phyloP scores from a whole-genome alignment of 2,113 vertebrate species.

The Rattus norvegicus region DNA sequence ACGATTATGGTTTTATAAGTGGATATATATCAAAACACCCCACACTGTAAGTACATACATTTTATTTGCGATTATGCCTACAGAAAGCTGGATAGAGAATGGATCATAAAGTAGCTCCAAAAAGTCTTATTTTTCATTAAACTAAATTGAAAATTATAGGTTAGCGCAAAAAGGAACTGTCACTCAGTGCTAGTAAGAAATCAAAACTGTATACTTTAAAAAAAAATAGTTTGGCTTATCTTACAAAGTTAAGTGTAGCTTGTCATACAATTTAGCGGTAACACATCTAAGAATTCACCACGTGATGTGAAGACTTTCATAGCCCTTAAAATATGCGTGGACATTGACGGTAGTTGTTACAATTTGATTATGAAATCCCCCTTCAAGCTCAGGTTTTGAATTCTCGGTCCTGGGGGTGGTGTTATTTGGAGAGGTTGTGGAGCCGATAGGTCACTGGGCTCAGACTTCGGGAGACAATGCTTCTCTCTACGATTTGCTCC shows the following conservation, averaged over 20 bases:
- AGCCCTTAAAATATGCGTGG: not conserved
- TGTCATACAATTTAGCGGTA: not conserved
- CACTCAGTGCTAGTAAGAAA: not conserved
- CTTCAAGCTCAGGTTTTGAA: no score
- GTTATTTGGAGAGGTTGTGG: not conserved
- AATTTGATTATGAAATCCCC: no score
- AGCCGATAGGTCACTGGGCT: not conserved
- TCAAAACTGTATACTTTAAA: not conserved
- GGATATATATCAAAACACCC: not conserved
- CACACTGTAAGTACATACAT: not conserved
- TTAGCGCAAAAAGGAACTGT: not conserved
- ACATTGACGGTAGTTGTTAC: not conserved
- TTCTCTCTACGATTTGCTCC: not conserved
- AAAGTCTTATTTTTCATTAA: not conserved
- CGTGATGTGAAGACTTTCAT: not conserved
- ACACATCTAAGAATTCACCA: not conserved
- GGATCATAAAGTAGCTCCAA: not conserved
- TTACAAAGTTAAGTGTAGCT: not conserved
- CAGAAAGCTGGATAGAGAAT: not conserved
- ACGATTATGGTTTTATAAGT: not conserved
- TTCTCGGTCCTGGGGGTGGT: not conserved
- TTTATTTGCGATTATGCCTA: not conserved
- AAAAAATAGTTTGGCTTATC: not conserved
- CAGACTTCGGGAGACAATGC: not conserved
- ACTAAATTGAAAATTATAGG: not conserved